phyloP scores from a whole-genome alignment of 2,797 vertebrate species.

The Podargus strigoides region DNA sequence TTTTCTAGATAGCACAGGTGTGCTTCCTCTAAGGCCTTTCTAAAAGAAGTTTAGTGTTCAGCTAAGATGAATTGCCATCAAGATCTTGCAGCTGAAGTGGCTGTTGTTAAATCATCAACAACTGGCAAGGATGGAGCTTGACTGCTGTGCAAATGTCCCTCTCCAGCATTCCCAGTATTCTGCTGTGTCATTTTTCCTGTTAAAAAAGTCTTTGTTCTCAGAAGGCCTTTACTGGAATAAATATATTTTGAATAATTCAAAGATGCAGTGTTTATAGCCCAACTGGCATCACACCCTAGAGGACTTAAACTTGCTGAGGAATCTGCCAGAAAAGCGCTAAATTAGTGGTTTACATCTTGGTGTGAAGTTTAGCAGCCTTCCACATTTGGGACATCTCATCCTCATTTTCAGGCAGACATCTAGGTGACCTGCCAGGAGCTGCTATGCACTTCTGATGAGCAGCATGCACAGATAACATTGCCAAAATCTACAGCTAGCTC shows the following conservation, averaged over 20 bases:
- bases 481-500: not conserved
- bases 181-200: conserved; percentile 17
- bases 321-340: not conserved
- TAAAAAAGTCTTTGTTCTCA: not conserved
- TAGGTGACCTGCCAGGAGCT: conserved; percentile 23
- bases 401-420: conserved; percentile 24
- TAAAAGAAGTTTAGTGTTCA: not conserved
- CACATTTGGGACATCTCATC: conserved; percentile 10
- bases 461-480: not conserved
- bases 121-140: not conserved
- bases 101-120: not conserved
- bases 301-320: not conserved
- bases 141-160: not conserved
- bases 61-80: not conserved
- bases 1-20: not conserved
- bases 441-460: conserved; percentile 14
- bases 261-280: conserved; percentile 1
- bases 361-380: conserved; percentile 24
- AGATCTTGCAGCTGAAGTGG: not conserved
- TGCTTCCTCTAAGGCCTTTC: not conserved
- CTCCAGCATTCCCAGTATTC: not conserved
- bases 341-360: not conserved
- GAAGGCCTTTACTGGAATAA: conserved; percentile 15
- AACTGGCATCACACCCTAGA: not conserved
- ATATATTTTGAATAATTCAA: conserved; percentile 47